phyloP scores from a whole-genome alignment of 2,888 invertebrate species.

The Nysson spinosus region DNA sequence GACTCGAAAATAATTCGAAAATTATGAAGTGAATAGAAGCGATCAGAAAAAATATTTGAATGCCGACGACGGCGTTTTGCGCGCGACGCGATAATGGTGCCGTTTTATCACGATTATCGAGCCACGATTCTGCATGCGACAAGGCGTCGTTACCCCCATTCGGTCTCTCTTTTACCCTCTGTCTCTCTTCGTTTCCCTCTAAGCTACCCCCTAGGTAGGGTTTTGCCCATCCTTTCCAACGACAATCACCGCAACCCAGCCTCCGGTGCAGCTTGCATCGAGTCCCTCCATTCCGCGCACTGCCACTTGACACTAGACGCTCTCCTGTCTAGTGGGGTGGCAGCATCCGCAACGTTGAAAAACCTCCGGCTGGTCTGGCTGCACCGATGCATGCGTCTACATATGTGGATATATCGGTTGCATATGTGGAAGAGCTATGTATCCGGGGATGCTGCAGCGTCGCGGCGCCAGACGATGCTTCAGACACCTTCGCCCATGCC shows the following conservation, averaged over 20 bases:
- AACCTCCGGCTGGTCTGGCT: slow-evolving; percentile 39
- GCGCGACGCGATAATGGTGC: slow-evolving; percentile 61
- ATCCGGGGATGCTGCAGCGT: slow-evolving; percentile 11
- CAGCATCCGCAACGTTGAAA: slow-evolving; percentile 58
- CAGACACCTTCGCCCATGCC: slow-evolving; percentile 44
- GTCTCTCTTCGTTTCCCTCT: slow-evolving; percentile 8
- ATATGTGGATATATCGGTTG: no score
- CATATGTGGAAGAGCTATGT: not conserved
- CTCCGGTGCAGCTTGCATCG: slow-evolving; percentile 33
- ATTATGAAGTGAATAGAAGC: no score
- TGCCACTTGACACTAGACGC: slow-evolving; percentile 69
- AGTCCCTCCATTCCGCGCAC: slow-evolving; percentile 37
- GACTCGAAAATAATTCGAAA: no score
- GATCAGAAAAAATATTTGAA: slow-evolving; percentile 24
- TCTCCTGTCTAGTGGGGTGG: slow-evolving; percentile 65
- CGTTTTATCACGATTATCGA: slow-evolving; percentile 66
- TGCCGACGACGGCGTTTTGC: slow-evolving; percentile 54
- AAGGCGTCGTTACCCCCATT: slow-evolving; percentile 46
- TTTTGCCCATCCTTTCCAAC: slow-evolving; percentile 28
- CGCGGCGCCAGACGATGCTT: slow-evolving; percentile 47
- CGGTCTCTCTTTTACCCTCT: not conserved
- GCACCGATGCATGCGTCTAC: slow-evolving; percentile 19
- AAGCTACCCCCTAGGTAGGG: slow-evolving; percentile 29
- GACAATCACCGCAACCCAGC: slow-evolving; percentile 49
- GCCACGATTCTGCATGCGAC: slow-evolving; percentile 53